Evolutionary conservation across 2,888 invertebrate genomes (phyloP).

Genomic region (Pterostichus niger): DNA sequence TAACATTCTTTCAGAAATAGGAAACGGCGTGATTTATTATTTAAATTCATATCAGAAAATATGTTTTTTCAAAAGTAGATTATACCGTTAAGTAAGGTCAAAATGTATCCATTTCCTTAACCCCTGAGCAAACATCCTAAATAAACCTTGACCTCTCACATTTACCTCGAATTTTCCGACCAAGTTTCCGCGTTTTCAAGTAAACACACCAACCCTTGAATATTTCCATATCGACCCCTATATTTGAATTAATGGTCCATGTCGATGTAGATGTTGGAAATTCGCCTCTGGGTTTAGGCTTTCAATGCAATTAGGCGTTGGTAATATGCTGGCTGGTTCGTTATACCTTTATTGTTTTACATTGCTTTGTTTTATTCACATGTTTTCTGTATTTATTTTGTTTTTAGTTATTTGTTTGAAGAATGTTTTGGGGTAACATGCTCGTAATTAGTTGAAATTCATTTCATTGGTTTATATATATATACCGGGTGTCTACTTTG

Average conservation of each 20-base stretch:
- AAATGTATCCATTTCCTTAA: slow-evolving; percentile 22
- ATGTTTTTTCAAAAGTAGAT: slow-evolving; percentile 25
- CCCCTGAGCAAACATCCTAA: slow-evolving; percentile 37
- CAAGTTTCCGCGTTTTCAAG: slow-evolving; percentile 12
- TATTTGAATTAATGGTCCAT: slow-evolving; percentile 10
- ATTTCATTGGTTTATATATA: not conserved
- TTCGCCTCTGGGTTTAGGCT: not conserved
- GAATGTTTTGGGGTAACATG: slow-evolving; percentile 10
- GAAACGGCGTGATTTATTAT: too few species aligned
- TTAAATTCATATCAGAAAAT: not conserved
- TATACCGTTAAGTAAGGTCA: slow-evolving; percentile 43
- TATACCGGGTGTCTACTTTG: too few species aligned
- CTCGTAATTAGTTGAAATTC: not conserved
- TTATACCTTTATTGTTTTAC: slow-evolving; percentile 36
- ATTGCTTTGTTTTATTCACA: slow-evolving; percentile 39
- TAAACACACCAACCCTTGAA: not conserved
- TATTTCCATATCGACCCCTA: not conserved
- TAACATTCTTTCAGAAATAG: too few species aligned
- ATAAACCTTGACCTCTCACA: slow-evolving; percentile 48
- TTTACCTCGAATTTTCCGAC: slow-evolving; percentile 13
- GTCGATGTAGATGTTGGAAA: slow-evolving; percentile 25
- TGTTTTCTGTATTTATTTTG: not conserved
- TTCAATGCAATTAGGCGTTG: slow-evolving; percentile 7
- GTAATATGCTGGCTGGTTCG: slow-evolving; percentile 22
- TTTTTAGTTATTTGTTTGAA: slow-evolving; percentile 12